Evolutionary conservation across 2,113 vertebrate species (phyloP), one percentile per base, ranked within the genome.

Genomic region (Hassar affinis): DNA sequence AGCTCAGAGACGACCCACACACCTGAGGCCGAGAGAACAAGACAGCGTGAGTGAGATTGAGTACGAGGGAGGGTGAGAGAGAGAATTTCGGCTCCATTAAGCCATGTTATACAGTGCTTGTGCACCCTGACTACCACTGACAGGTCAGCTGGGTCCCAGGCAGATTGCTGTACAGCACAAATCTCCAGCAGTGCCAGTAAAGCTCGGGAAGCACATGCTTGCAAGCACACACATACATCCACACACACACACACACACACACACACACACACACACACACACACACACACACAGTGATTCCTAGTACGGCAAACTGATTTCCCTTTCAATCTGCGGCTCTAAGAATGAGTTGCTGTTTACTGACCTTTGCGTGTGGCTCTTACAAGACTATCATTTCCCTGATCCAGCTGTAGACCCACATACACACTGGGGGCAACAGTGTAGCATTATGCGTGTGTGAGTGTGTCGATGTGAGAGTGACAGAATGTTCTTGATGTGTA

Each of bases 81-180:
- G 87, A 88, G 85, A 81, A 86, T 88, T 90, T 91, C 89, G 82
- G 89, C 91, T 89, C 87, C 83, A 84, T 84, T 84, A 79, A 59
- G 83, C 64, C 57, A n/a, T 66, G 64, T 84, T 79, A 72, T 51
- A 62, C 25, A n/a, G 66, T 56, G 77, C 54, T 77, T 88, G 88
- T 87, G 84, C 83, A 86, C 85, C 84, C 89, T 88, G 88, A 92
- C 66, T 89, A 87, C 84, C 88, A 72, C 82, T 80, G 88, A 91
- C 89, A 87, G 90, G 90, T 92, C 92, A 91, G 87, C 88, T 90
- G 84, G 88, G 90, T 88, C 91, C 89, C 86, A 83, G 59, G 9
- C 86, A 85, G 90, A 89, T 85, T 61, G 30, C 17, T 49, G 45
- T 52, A 88, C 86, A 83, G 49, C 61, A 92, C 83, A 89, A 85